Evolutionary conservation across 2,797 vertebrate genomes (phyloP).

Genomic region (Synaphobranchus kaupii): DNA sequence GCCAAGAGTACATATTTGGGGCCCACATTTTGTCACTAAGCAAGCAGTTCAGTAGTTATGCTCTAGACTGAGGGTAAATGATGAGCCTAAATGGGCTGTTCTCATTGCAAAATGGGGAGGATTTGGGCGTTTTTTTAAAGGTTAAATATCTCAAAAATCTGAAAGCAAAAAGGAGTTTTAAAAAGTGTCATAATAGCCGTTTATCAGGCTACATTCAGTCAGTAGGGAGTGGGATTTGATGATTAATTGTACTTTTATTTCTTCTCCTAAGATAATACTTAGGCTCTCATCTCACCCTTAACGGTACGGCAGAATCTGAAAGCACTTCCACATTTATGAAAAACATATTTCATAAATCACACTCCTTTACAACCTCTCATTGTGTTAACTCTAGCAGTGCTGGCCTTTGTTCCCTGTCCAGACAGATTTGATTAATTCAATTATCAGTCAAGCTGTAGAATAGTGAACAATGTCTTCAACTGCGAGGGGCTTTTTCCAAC

Average conservation of each 20-base stretch:
- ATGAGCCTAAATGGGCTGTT: too few species aligned
- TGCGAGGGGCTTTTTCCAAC: conserved; percentile 35
- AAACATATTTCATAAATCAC: not conserved
- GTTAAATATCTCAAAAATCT: not conserved
- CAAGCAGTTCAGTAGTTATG: too few species aligned
- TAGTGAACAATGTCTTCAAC: not conserved
- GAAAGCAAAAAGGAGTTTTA: not conserved
- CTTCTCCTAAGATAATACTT: not conserved
- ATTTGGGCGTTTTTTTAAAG: not conserved
- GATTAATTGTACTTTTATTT: not conserved
- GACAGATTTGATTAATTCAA: not conserved
- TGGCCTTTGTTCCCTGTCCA: not conserved
- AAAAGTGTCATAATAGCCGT: conserved; percentile 7
- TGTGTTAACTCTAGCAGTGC: too few species aligned
- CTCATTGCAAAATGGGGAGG: too few species aligned
- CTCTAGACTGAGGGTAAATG: too few species aligned
- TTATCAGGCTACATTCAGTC: not conserved
- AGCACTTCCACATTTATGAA: too few species aligned
- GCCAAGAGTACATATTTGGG: too few species aligned
- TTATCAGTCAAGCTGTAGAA: not conserved
- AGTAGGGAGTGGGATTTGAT: not conserved
- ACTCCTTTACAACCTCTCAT: not conserved
- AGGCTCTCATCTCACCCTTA: not conserved
- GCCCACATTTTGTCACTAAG: too few species aligned
- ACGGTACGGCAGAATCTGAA: not conserved